Evolutionary conservation across 2,888 invertebrate species (phyloP).

Genomic region (Amiota minor): DNA sequence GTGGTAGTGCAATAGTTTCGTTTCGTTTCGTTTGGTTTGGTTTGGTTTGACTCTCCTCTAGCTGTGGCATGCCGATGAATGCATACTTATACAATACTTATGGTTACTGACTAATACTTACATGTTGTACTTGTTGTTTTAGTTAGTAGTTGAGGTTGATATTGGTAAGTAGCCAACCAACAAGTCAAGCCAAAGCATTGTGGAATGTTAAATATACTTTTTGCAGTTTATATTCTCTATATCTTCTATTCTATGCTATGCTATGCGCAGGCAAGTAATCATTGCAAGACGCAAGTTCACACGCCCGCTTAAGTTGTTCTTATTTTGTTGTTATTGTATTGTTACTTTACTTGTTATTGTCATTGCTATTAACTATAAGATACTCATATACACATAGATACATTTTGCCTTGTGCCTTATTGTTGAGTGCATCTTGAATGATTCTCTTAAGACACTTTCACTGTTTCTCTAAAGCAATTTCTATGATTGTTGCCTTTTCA

Average conservation of each 20-base stretch:
- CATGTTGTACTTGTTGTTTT: conserved; percentile 19
- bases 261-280: conserved; percentile 30
- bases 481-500: too few relatives aligned
- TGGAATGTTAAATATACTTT: conserved; percentile 32
- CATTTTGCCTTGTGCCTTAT: background rate
- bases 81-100: conserved; percentile 3
- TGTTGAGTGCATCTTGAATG: too few relatives aligned
- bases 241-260: conserved; percentile 14
- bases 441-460: too few relatives aligned
- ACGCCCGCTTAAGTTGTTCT: conserved; percentile 42
- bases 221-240: conserved; percentile 21
- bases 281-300: conserved; percentile 47
- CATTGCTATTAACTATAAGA: too few relatives aligned
- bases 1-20: too few relatives aligned
- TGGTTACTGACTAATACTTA: conserved; percentile 19
- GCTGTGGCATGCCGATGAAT: conserved; percentile 7
- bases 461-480: too few relatives aligned
- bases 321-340: too few relatives aligned
- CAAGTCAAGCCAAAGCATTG: conserved; percentile 26
- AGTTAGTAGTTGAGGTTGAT: too few relatives aligned
- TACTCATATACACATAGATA: background rate
- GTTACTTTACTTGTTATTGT: too few relatives aligned
- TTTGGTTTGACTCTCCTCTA: conserved; percentile 8
- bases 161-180: background rate
- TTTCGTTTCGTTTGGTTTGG: too few relatives aligned